Evolutionary conservation across 2,888 invertebrate genomes (phyloP).

Genomic region (Salpingus planirostris): DNA sequence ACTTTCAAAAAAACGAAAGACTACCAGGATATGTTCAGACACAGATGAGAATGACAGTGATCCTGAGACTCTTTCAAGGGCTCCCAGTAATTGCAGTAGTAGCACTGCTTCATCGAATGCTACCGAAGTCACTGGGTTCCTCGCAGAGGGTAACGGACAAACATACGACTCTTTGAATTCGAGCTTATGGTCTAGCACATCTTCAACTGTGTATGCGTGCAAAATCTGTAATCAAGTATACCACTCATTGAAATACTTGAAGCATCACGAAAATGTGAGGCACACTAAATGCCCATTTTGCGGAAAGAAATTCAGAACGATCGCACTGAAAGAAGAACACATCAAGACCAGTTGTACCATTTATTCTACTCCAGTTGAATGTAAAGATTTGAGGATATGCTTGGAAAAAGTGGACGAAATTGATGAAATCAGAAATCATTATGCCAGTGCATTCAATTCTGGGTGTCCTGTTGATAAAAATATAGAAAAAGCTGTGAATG

Average conservation of each 20-base stretch:
- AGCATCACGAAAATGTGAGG: slow-evolving; percentile 14
- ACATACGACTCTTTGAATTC: too few species aligned
- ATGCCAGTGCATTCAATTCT: slow-evolving; percentile 15
- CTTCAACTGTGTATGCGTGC: slow-evolving; percentile 15
- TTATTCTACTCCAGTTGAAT: slow-evolving; percentile 9
- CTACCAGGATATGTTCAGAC: too few species aligned
- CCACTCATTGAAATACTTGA: slow-evolving; percentile 14
- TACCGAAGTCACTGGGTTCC: too few species aligned
- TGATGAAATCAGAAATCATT: slow-evolving; percentile 14
- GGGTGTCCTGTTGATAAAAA: too few species aligned
- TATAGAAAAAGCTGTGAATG: too few species aligned
- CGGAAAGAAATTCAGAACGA: slow-evolving; percentile 16
- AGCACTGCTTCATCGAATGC: too few species aligned
- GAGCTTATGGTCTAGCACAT: too few species aligned
- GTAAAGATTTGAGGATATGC: slow-evolving; percentile 13
- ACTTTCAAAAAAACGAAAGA: too few species aligned
- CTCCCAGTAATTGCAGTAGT: too few species aligned
- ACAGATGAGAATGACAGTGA: too few species aligned
- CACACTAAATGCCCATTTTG: slow-evolving; percentile 26
- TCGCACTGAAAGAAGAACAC: slow-evolving; percentile 18
- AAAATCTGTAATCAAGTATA: slow-evolving; percentile 21
- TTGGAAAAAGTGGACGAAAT: slow-evolving; percentile 19
- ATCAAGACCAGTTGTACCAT: slow-evolving; percentile 15
- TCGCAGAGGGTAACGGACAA: too few species aligned
- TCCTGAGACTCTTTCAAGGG: too few species aligned